A percentile compares a stretch with the other conserved stretches of the same genome.
Conservation (phyloP, 2,113 vertebrate genomes). For the Podarcis muralis region DNA sequence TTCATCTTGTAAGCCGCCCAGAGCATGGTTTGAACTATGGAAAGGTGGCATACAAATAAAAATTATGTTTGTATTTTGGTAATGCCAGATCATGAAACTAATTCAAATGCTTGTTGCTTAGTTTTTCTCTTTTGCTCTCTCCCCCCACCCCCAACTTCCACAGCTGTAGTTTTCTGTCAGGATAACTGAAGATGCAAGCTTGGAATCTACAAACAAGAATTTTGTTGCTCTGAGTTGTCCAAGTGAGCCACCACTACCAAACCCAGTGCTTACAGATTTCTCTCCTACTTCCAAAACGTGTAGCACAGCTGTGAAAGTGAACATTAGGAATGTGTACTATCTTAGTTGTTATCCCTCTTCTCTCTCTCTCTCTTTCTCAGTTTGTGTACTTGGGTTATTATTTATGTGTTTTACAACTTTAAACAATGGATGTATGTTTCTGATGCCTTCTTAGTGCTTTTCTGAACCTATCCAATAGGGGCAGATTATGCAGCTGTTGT, state of each 20-base stretch:
- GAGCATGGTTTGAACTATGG: no score
- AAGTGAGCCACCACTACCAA: slow-evolving; percentile 80
- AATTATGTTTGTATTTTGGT: not conserved
- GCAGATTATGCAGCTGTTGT: slow-evolving; percentile 77
- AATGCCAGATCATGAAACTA: not conserved
- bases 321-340: slow-evolving; percentile 90
- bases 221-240: slow-evolving; percentile 79
- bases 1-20: no score
- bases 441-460: slow-evolving; percentile 83
- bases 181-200: slow-evolving; percentile 74
- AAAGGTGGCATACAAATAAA: no score
- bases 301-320: slow-evolving; percentile 98
- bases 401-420: slow-evolving; percentile 80
- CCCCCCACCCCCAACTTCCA: slow-evolving; percentile 55
- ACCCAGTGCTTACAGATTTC: slow-evolving; percentile 80
- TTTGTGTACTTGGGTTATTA: slow-evolving; percentile 85
- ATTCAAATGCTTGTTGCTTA: not conserved
- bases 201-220: slow-evolving; percentile 80
- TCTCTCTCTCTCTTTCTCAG: slow-evolving; percentile 82
- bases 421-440: slow-evolving; percentile 90
- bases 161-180: slow-evolving; percentile 82
- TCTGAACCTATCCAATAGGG: slow-evolving; percentile 75
- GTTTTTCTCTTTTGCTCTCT: not conserved
- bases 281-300: slow-evolving; percentile 87
- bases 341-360: slow-evolving; percentile 89